These are phyloP conservation scores for Eubasilissa regina DNA, from an alignment of 1,140 invertebrate species.

Conservation along the genomic window DNA sequence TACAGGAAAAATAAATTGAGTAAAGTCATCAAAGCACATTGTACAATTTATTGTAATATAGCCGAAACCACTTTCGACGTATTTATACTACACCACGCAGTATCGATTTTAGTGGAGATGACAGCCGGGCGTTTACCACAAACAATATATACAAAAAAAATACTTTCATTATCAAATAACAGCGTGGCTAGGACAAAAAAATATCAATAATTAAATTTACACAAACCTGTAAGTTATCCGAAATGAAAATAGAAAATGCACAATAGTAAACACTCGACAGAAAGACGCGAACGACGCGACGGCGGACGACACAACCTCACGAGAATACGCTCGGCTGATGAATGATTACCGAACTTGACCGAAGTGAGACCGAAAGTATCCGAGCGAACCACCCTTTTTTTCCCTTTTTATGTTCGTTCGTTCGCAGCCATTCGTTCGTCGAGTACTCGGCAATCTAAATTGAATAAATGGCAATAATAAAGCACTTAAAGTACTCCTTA, in stretches of 20 bases:
- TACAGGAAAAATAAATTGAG: not conserved
- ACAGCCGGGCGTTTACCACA: constrained; percentile 43
- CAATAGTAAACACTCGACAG: constrained; percentile 38
- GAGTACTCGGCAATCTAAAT: too few species aligned
- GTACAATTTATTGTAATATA: constrained; percentile 1
- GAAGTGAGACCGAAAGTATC: constrained; percentile 4
- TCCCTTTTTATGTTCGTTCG: constrained; percentile 14
- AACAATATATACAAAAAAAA: constrained; percentile 27
- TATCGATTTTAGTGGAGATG: constrained; percentile 32
- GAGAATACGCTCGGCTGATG: constrained; percentile 10
- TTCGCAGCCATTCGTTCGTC: too few species aligned
- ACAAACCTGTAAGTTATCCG: constrained; percentile 33
- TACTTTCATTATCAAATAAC: not conserved
- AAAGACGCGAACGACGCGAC: constrained; percentile 25
- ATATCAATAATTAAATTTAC: not conserved
- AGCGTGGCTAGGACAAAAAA: not conserved
- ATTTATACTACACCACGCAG: not conserved
- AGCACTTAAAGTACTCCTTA: too few species aligned
- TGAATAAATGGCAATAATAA: too few species aligned
- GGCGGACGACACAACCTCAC: constrained; percentile 26
- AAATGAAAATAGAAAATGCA: constrained; percentile 33
- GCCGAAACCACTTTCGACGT: constrained; percentile 35
- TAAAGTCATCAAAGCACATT: not conserved
- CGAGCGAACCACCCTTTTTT: constrained; percentile 4
- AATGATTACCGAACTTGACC: constrained; percentile 30